Evolutionary conservation across 2,888 invertebrate species (phyloP), one percentile per base, ranked within the genome.

Genomic region (Scaptomyza reducta): DNA sequence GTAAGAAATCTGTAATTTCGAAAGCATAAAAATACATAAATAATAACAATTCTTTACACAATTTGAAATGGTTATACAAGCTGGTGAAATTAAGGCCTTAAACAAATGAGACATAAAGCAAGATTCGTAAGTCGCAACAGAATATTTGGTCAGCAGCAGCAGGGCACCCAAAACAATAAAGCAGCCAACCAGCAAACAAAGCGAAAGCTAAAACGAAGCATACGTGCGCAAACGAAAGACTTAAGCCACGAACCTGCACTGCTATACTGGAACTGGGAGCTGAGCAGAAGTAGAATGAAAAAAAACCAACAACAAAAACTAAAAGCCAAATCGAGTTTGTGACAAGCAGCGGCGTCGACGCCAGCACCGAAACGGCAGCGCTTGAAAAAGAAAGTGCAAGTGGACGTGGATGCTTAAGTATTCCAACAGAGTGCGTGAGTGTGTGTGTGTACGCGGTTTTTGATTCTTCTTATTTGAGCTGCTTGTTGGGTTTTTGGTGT

Each of bases 371-470:
- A 4, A 51, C 58, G 64, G 67, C 77, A 60, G 73, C 73, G 88
- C 74, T 72, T 68, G 84, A 90, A 90, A 90, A 90, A 90, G 90
- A 90, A 90, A 90, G 90, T 90, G 90, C 90, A 90, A 90, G 90
- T 90, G 90, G 90, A 89, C 77, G 81, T 90, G 89, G 90, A 90
- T 90, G 89, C 88, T 90, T 90, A 83, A 89, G 79, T 90, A 90
- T 90, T 90, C 90, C 86, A 77, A 60, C 82, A 77, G 84, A 74
- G 68, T 67, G 40, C 46, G 61, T 47, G 46, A 13, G 35, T 62
- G 40, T 56, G 44, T 56, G 31, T 50, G 41, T 60, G 53, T 59
- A 44, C 55, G 61, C 38, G 54, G 27, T 70, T 60, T 66, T 66
- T 77, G 54, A 65, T 77, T 79, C 74, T 82, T 79, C 63, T 79